Evolutionary conservation across 2,113 vertebrate genomes (phyloP).

Genomic region (Tupaia tana): DNA sequence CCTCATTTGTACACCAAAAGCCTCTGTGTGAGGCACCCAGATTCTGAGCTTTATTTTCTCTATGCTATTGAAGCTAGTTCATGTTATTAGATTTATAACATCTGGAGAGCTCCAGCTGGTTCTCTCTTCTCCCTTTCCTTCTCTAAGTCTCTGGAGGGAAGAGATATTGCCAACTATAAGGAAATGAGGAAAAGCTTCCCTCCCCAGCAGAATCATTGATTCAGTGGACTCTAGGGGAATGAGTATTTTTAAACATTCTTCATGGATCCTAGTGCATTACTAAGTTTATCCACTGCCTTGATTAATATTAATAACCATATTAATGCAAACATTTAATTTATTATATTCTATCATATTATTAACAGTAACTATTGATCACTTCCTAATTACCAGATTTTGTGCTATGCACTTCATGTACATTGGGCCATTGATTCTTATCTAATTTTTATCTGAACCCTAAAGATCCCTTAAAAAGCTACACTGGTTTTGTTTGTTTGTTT

Average conservation of each 20-base stretch:
- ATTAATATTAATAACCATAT: constrained; percentile 13
- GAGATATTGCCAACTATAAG: constrained; percentile 21
- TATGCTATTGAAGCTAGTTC: not conserved
- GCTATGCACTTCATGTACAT: not conserved
- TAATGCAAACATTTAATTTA: constrained; percentile 8
- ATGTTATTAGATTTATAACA: constrained; percentile 10
- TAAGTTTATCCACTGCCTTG: constrained; percentile 24
- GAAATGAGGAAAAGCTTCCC: not conserved
- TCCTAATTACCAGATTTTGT: not conserved
- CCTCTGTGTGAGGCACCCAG: not conserved
- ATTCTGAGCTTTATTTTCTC: not conserved
- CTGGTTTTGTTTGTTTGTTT: not conserved
- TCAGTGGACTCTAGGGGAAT: not conserved
- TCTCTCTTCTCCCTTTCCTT: not conserved
- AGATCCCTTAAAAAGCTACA: not conserved
- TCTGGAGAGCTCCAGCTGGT: not conserved
- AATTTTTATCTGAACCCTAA: not conserved
- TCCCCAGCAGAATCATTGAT: not conserved
- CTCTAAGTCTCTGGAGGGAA: constrained; percentile 11
- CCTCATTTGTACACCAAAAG: not conserved
- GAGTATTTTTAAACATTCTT: constrained; percentile 19
- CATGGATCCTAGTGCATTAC: not conserved
- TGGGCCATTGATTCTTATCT: not conserved
- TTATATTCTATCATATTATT: not conserved
- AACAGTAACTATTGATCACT: not conserved